A percentile compares a stretch with the other conserved stretches of the same genome.
Conservation (phyloP, 2,797 vertebrate species). For the Sebastes minor region DNA sequence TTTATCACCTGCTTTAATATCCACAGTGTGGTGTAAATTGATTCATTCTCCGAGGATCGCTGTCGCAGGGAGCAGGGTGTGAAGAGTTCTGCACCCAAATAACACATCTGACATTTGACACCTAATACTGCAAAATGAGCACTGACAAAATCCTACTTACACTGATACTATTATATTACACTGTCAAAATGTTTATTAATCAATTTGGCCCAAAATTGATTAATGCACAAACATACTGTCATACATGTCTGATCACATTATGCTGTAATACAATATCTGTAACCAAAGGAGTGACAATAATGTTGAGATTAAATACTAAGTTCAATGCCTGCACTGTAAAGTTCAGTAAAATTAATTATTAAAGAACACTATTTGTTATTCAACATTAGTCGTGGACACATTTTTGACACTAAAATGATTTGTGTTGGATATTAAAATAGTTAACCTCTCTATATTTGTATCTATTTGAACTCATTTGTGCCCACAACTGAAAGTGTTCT, state of each 20-base stretch:
- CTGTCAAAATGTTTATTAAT: not conserved
- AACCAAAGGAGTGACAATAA: not conserved
- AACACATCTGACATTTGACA: conserved; percentile 46
- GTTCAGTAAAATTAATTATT: not conserved
- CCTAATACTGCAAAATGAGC: not conserved
- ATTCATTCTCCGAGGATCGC: conserved; percentile 74
- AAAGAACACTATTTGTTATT: not conserved
- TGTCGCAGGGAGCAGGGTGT: conserved; percentile 55
- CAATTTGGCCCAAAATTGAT: not conserved
- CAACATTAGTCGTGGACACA: not conserved
- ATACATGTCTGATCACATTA: conserved; percentile 13
- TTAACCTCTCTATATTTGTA: not conserved
- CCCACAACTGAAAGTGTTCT: too few species aligned
- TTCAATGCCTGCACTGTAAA: not conserved
- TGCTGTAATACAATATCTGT: not conserved
- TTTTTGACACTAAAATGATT: not conserved
- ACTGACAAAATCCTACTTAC: not conserved
- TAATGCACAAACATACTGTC: not conserved
- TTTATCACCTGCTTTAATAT: conserved; percentile 85
- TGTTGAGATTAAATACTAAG: not conserved
- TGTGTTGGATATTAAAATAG: not conserved
- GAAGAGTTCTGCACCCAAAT: conserved; percentile 53
- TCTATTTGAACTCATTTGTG: too few species aligned
- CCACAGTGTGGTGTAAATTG: conserved; percentile 79
- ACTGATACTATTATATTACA: not conserved